A percentile compares a stretch with the other conserved stretches of the same genome.
Evolutionary conservation across 2,113 vertebrate genomes (phyloP).

Genomic region (Seriola dumerili): DNA sequence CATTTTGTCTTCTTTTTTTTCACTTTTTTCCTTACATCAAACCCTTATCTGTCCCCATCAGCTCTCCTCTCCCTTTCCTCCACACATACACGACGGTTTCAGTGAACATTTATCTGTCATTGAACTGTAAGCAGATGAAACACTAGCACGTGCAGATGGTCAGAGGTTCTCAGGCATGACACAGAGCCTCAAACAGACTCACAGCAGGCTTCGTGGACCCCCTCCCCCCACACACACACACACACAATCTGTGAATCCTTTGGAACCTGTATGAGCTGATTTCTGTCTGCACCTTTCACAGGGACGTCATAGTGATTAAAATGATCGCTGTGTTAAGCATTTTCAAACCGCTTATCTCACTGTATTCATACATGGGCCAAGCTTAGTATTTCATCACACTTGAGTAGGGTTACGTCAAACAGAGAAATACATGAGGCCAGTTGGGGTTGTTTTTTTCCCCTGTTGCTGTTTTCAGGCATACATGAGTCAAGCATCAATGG

Average conservation of each 20-base stretch:
- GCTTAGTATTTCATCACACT: not conserved
- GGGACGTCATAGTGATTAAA: not conserved
- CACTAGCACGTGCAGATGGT: slow-evolving; percentile 9
- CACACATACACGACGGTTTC: not conserved
- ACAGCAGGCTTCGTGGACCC: not conserved
- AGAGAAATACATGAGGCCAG: not conserved
- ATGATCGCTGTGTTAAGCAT: not conserved
- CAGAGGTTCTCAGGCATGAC: not conserved
- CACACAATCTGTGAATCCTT: slow-evolving; percentile 8
- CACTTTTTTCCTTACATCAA: slow-evolving; percentile 22
- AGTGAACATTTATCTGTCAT: slow-evolving; percentile 29
- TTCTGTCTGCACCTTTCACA: slow-evolving; percentile 12
- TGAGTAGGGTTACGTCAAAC: not conserved
- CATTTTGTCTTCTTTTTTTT: slow-evolving; percentile 12
- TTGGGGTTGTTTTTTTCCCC: no score
- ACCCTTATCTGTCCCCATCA: slow-evolving; percentile 36
- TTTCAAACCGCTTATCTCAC: not conserved
- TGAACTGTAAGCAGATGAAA: slow-evolving; percentile 34
- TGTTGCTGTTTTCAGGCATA: no score
- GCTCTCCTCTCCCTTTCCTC: not conserved
- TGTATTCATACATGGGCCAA: not conserved
- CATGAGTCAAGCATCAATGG: no score
- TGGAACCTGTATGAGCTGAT: not conserved
- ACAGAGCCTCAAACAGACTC: slow-evolving; percentile 5
- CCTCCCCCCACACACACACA: not conserved